Evolutionary conservation across 2,888 invertebrate genomes (phyloP).

Genomic region (Drosophila neonasuta): DNA sequence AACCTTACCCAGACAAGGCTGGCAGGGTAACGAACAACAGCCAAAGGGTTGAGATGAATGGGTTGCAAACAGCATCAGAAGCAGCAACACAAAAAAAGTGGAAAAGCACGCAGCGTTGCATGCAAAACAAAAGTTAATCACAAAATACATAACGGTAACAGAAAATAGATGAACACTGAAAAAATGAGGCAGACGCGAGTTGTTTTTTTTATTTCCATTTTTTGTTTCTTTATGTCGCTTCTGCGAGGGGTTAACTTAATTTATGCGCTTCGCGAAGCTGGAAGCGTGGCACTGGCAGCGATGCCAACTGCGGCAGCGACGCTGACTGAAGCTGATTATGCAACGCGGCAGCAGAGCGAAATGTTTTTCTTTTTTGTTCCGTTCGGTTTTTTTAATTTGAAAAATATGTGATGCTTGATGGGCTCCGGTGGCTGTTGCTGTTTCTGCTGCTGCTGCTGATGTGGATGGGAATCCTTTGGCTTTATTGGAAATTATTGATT

Average conservation of each 20-base stretch:
- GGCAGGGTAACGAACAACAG: constrained; percentile 22
- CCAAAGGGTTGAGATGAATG: constrained; percentile 76
- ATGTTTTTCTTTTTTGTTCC: constrained; percentile 49
- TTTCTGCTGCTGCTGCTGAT: constrained; percentile 26
- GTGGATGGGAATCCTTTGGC: constrained; percentile 61
- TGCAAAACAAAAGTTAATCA: constrained; percentile 79
- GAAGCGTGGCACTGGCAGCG: constrained; percentile 61
- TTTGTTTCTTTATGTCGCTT: constrained; percentile 42
- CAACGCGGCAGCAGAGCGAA: constrained; percentile 54
- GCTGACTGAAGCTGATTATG: constrained; percentile 67
- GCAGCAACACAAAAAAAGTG: constrained; percentile 22
- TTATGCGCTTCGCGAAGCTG: constrained; percentile 66
- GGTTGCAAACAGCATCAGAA: constrained; percentile 32
- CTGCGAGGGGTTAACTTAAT: constrained; percentile 75
- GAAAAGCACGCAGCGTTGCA: constrained; percentile 66
- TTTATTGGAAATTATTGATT: constrained; percentile 69
- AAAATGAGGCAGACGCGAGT: constrained; percentile 70
- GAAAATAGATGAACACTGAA: constrained; percentile 57
- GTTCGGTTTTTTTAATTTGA: constrained; percentile 46
- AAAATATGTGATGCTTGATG: constrained; percentile 75
- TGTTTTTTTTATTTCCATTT: constrained; percentile 39
- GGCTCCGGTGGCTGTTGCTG: constrained; percentile 21
- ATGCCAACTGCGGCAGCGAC: constrained; percentile 15
- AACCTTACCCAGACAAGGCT: constrained; percentile 61
- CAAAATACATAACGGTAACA: constrained; percentile 68